phyloP scores from a whole-genome alignment of 2,888 invertebrate species.

The Stenodera caucasica region DNA sequence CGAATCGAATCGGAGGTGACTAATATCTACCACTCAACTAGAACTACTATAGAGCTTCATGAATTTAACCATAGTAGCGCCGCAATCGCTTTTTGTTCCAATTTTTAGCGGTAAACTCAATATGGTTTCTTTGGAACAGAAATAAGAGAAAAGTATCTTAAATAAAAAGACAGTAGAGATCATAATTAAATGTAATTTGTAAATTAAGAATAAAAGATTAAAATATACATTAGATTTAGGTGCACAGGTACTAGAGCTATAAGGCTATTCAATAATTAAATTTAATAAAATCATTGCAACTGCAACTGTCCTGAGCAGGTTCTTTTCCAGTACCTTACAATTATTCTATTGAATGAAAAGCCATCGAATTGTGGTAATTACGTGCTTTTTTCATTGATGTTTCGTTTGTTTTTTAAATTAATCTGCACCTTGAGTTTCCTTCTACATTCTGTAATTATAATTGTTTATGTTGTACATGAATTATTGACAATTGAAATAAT shows the following conservation, averaged over 20 bases:
- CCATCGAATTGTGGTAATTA: neutral
- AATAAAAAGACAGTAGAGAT: constrained; percentile 21
- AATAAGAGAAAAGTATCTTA: neutral
- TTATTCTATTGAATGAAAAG: neutral
- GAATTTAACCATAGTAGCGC: too few relatives aligned
- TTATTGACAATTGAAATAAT: constrained; percentile 9
- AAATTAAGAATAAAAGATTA: constrained; percentile 33
- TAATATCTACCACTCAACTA: too few relatives aligned
- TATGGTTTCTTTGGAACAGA: too few relatives aligned
- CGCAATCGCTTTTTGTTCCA: too few relatives aligned
- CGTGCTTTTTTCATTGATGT: too few relatives aligned
- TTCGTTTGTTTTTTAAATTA: neutral
- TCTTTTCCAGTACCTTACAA: neutral
- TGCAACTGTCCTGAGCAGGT: constrained; percentile 35
- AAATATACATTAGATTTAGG: constrained; percentile 37
- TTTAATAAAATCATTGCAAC: constrained; percentile 27
- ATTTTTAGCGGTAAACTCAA: too few relatives aligned
- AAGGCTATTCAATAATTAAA: constrained; percentile 30
- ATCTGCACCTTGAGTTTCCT: neutral
- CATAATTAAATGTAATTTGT: constrained; percentile 31
- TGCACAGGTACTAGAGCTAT: constrained; percentile 40
- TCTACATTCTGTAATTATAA: constrained; percentile 10
- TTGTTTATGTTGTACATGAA: neutral
- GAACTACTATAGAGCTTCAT: too few relatives aligned
- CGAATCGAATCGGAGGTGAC: too few relatives aligned